Conservation (phyloP, 2,888 invertebrate species). For the Spisula solida region DNA sequence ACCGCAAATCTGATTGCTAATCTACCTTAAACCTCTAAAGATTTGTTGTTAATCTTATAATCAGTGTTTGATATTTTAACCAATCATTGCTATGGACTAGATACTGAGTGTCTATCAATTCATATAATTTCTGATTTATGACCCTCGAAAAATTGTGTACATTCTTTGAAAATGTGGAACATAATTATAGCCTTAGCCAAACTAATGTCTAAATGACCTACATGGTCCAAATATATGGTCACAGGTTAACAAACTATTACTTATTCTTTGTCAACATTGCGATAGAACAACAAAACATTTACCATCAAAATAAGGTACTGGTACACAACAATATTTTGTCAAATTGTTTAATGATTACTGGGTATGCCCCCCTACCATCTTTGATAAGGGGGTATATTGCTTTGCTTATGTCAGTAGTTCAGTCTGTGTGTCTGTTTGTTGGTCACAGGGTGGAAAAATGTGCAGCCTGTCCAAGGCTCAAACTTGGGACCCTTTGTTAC, state of each 20-base stretch:
- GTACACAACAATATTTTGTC: too few species aligned
- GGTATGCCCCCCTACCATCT: too few species aligned
- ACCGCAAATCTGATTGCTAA: neutral
- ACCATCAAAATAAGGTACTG: neutral
- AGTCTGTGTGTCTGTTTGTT: too few species aligned
- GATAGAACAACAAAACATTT: neutral
- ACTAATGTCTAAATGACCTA: neutral
- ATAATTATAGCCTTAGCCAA: neutral
- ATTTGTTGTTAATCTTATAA: neutral
- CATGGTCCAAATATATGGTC: neutral
- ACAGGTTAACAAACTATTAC: neutral
- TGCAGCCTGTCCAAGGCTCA: too few species aligned
- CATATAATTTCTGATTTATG: neutral
- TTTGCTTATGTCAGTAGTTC: too few species aligned
- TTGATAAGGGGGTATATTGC: too few species aligned
- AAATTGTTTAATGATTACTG: too few species aligned
- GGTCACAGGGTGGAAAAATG: too few species aligned
- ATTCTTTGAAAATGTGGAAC: neutral
- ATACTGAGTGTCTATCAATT: neutral
- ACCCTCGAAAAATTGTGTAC: neutral
- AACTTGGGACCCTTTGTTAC: too few species aligned
- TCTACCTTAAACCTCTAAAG: neutral
- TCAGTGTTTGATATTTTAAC: neutral
- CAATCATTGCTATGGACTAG: neutral
- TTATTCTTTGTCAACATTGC: neutral